phyloP scores from a whole-genome alignment of 2,113 vertebrate species.

The Centropristis striata region DNA sequence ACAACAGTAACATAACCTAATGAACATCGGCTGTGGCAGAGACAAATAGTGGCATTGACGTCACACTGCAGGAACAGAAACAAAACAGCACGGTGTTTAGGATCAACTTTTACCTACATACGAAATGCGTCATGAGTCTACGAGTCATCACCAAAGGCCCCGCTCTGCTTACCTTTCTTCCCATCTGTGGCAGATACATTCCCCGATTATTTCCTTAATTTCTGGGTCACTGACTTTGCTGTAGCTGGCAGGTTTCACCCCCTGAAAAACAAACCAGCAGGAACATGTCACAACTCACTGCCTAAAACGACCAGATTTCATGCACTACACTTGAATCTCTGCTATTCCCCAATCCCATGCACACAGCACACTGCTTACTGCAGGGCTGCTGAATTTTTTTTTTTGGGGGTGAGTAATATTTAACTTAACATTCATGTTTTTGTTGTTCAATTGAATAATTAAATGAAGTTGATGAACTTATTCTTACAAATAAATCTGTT shows the following conservation, averaged over 20 bases:
- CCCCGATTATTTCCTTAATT: conserved; percentile 98
- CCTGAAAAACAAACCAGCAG: conserved; percentile 80
- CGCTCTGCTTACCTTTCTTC: conserved; percentile 93
- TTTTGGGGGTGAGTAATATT: no score
- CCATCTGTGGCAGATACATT: conserved; percentile 97
- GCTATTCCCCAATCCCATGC: no score
- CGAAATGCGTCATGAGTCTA: not conserved
- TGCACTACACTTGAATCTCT: no score
- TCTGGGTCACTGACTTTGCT: conserved; percentile 95
- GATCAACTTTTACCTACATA: conserved; percentile 13
- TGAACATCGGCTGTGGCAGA: conserved; percentile 38
- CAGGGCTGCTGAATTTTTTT: no score
- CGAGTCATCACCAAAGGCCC: not conserved
- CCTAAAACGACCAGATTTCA: no score
- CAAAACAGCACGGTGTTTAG: conserved; percentile 23
- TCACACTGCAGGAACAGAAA: conserved; percentile 51
- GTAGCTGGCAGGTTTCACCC: conserved; percentile 98
- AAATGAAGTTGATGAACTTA: no score
- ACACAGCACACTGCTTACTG: no score
- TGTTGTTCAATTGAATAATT: no score
- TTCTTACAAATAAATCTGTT: no score
- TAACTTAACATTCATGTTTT: no score
- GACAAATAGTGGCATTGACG: conserved; percentile 37
- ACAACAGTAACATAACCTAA: conserved; percentile 19
- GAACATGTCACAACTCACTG: conserved; percentile 18